Base-by-base conservation (phyloP, 2,888 invertebrate genomes). In the Mythimna impura region DNA sequence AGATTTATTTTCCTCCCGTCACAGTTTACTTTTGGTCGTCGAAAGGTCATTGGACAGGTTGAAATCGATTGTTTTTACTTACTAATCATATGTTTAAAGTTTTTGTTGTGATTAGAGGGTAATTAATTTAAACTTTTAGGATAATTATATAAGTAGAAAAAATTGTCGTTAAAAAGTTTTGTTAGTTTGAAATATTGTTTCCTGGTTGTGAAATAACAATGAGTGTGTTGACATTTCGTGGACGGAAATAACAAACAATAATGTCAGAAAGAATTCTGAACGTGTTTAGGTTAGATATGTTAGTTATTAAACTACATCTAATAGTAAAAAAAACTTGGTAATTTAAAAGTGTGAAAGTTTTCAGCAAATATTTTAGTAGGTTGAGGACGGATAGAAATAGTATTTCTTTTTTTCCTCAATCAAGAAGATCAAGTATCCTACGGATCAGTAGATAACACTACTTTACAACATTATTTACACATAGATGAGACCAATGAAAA, bases 41-140 rank as follows among this genome's bases (percentile, higher is more conserved):
- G 91, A 96, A 96, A 96, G 96, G 96, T 96, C 96, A 93, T 94
- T 95, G 96, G 94, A 96, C 96, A 96, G 90, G 84, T 89, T 83
- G 61, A 20, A 47, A 17, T 76, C 80, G 89, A 89, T 91, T 92
- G 91, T 92, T 91, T 91, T 88, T 82, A 73, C 57, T 64, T 43
- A 54, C 55, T 61, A 50, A 65, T 34, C 66, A 70, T 65, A 17
- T 67, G 60, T 73, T 71, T 69, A 17, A 73, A 67, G 66, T 47
- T 65, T 66, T 63, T 66, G 50, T 78, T 78, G 55, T 77, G 64
- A 36, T 65, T 25, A 14, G 8, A 22, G 0, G 52, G 36, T 70
- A n/a, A 61, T 66, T 64, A 69, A 68, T 54, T 57, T 20, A 3
- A 4, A 8, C 2, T 12, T 34, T 34, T 71, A 52, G 8, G 3